These are phyloP conservation scores for Argyra leucocephala DNA, from an alignment of 2,888 invertebrate species.

Conservation along the genomic window DNA sequence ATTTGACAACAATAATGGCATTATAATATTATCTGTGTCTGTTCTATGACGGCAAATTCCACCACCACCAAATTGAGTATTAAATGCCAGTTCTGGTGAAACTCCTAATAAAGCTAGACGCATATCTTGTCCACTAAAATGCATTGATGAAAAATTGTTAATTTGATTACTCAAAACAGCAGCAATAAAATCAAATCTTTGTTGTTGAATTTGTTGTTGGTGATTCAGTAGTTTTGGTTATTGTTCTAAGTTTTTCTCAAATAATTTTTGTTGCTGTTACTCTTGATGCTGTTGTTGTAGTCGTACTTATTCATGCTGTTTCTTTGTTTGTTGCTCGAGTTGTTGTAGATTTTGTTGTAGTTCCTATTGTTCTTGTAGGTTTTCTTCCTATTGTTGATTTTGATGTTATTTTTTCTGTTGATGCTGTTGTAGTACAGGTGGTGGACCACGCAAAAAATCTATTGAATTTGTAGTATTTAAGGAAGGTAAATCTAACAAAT, in stretches of 20 bases:
- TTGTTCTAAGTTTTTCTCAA: too few species aligned
- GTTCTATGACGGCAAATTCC: conserved; percentile 21
- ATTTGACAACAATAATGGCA: neutral
- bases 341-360: too few species aligned
- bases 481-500: conserved; percentile 14
- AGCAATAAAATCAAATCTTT: conserved; percentile 24
- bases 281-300: conserved; percentile 15
- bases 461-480: conserved; percentile 20
- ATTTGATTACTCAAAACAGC: conserved; percentile 39
- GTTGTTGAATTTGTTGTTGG: conserved; percentile 20
- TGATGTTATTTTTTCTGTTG: too few species aligned
- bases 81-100: conserved; percentile 44
- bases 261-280: conserved; percentile 14
- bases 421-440: conserved; percentile 25
- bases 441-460: conserved; percentile 34
- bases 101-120: conserved; percentile 52
- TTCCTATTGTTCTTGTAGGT: too few species aligned
- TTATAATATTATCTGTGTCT: neutral
- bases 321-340: conserved; percentile 25
- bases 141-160: conserved; percentile 33
- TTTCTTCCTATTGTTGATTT: too few species aligned
- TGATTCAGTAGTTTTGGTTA: too few species aligned
- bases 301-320: conserved; percentile 14
- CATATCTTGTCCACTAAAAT: conserved; percentile 35
- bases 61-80: conserved; percentile 36